Conservation (phyloP, 2,888 invertebrate species). For the Prosopocoilus inquinatus region DNA sequence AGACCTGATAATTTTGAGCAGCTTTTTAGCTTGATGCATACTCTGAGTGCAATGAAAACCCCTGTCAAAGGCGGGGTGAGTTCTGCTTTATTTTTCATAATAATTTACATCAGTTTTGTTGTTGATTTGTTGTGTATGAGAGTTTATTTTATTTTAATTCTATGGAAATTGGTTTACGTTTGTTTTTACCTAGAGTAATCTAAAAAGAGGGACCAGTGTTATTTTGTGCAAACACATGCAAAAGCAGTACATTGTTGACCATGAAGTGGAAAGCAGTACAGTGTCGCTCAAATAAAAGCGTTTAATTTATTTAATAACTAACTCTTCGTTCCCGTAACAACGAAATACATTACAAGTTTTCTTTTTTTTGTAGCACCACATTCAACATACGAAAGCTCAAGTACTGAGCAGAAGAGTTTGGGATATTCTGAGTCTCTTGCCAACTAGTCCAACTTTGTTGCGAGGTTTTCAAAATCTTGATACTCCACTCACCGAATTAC, state of each 20-base stretch:
- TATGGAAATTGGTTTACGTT: too few relatives aligned
- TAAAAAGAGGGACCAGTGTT: too few relatives aligned
- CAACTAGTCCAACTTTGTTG: conserved; percentile 83
- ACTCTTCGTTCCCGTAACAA: too few relatives aligned
- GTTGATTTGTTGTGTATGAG: too few relatives aligned
- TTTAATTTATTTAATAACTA: too few relatives aligned
- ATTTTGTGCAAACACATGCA: too few relatives aligned
- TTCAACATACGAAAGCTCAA: conserved; percentile 82
- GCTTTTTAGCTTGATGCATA: conserved; percentile 86
- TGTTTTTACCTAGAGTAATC: too few relatives aligned
- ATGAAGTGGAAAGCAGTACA: too few relatives aligned
- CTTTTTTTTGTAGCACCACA: conserved; percentile 24
- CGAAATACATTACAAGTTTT: too few relatives aligned
- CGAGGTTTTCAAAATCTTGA: conserved; percentile 81
- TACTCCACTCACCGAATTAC: conserved; percentile 67
- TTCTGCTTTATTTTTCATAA: conserved; percentile 23
- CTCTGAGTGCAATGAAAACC: conserved; percentile 82
- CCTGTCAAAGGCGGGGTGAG: conserved; percentile 67
- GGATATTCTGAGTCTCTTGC: conserved; percentile 90
- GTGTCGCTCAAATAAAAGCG: too few relatives aligned
- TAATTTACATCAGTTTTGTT: neutral
- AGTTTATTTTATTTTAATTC: too few relatives aligned
- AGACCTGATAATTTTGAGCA: conserved; percentile 89
- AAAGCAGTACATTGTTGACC: too few relatives aligned
- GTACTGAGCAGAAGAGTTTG: conserved; percentile 87